Base-by-base conservation (phyloP, 2,113 vertebrate genomes). In the Enhydra lutris region DNA sequence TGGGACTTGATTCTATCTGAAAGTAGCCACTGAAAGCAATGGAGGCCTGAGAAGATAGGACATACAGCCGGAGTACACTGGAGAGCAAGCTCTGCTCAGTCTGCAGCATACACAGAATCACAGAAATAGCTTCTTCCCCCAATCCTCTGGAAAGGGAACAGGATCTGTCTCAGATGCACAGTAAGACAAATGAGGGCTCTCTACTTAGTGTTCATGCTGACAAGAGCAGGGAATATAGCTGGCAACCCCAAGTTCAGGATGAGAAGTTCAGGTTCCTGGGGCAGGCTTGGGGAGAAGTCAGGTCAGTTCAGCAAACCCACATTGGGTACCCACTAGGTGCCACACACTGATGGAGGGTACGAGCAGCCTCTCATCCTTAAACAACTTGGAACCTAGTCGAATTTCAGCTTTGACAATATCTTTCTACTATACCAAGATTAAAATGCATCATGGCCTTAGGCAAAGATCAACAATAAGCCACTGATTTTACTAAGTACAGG, bases 401-500 rank as follows among this genome's bases (percentile, higher is more conserved):
- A 0, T 15, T 52, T 93, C 15, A 39, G 85, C 45, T 55, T 31
- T 24, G 92, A 80, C 50, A 87, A 15, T 52, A 91, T 52, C 47
- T 59, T 82, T 90, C 79, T 67, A 23, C 69, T 61, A 36, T 2
- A 63, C 31, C 67, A 23, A 91, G 80, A 57, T 69, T 76, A 69
- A 91, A 85, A 52, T 67, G 63, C 47, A 52, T 59, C n/a, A 31
- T 1, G 29, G 34, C 50, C 69, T 95, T 63, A 29, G 24, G 63
- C 55, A 82, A 89, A 80, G 59, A 61, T 23, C 42, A 57, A 84
- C 45, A 63, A 93, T 26, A 82, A 81, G 45, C 55, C 73, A 24
- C 36, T 47, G 59, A 36, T 71, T 90, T 92, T 65, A 89, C 59
- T 59, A n/a, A 50, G 29, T n/a, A 5, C 34, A 73, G 71, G 23